phyloP scores from a whole-genome alignment of 2,797 vertebrate species.

The Xenentodon cancila region DNA sequence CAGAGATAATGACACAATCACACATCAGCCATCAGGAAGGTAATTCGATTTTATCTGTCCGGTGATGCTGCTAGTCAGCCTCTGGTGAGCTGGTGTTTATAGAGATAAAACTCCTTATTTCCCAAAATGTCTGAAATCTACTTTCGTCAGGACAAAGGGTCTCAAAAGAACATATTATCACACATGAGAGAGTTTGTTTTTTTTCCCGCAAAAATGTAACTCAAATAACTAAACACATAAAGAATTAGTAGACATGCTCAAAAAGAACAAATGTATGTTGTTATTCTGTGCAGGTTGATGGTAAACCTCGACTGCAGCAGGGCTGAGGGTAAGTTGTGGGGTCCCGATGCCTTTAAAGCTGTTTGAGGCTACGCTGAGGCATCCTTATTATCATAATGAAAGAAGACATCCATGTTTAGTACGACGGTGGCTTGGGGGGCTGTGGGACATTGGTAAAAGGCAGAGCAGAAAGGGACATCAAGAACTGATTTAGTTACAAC shows the following conservation, averaged over 20 bases:
- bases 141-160: constrained; percentile 14
- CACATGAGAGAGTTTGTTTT: not conserved
- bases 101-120: constrained; percentile 37
- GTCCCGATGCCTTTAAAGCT: constrained; percentile 23
- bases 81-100: constrained; percentile 42
- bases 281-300: constrained; percentile 34
- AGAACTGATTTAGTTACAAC: constrained; percentile 43
- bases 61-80: constrained; percentile 59
- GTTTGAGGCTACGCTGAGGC: constrained; percentile 40
- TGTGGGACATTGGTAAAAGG: constrained; percentile 38
- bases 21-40: constrained; percentile 60
- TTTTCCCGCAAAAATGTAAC: too few relatives aligned
- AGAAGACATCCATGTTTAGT: constrained; percentile 65
- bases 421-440: constrained; percentile 44
- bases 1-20: constrained; percentile 73
- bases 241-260: not conserved
- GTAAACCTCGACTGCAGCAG: constrained; percentile 35
- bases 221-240: too few relatives aligned
- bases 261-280: constrained; percentile 17
- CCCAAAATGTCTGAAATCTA: constrained; percentile 36
- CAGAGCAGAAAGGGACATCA: constrained; percentile 45
- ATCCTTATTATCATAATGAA: constrained; percentile 62
- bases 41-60: constrained; percentile 72
- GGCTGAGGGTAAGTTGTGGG: constrained; percentile 17
- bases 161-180: constrained; percentile 10